A percentile compares a stretch with the other conserved stretches of the same genome.
phyloP scores from a whole-genome alignment of 2,797 vertebrate species.

The Phoxinus dragarum region DNA sequence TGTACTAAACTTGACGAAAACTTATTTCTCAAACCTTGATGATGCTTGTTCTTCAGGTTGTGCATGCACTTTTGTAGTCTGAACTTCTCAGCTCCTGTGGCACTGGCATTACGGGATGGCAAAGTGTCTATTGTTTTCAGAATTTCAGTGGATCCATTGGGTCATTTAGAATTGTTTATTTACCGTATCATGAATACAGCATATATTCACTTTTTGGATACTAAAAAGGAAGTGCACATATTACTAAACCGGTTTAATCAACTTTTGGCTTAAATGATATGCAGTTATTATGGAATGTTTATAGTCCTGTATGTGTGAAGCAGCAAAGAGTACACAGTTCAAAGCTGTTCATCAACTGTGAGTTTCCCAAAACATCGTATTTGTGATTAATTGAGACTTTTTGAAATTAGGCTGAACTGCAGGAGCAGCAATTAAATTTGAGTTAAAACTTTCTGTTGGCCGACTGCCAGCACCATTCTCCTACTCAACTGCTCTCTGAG shows the following conservation, averaged over 20 bases:
- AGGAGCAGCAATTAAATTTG: conserved; percentile 54
- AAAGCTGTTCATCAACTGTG: conserved; percentile 43
- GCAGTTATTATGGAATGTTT: not conserved
- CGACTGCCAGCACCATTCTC: conserved; percentile 37
- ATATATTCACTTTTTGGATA: not conserved
- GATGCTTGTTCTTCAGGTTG: not conserved
- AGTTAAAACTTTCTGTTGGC: conserved; percentile 55
- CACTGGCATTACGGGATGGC: not conserved
- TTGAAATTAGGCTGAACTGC: conserved; percentile 43
- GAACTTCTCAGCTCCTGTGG: not conserved
- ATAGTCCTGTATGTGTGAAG: not conserved
- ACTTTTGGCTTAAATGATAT: not conserved
- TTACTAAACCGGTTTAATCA: not conserved
- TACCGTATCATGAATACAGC: not conserved
- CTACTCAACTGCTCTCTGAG: conserved; percentile 48
- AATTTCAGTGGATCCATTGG: not conserved
- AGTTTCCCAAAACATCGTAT: conserved; percentile 47
- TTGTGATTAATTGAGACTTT: conserved; percentile 47
- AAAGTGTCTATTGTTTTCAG: not conserved
- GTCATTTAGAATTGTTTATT: not conserved
- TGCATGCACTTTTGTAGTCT: not conserved
- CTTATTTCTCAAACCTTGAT: not conserved
- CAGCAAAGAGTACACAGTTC: not conserved
- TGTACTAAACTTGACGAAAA: not conserved
- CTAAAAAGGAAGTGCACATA: too few species aligned